Evolutionary conservation across 2,888 invertebrate genomes (phyloP), one percentile per base, ranked within the genome.

Genomic region (Psylliodes chrysocephalus): DNA sequence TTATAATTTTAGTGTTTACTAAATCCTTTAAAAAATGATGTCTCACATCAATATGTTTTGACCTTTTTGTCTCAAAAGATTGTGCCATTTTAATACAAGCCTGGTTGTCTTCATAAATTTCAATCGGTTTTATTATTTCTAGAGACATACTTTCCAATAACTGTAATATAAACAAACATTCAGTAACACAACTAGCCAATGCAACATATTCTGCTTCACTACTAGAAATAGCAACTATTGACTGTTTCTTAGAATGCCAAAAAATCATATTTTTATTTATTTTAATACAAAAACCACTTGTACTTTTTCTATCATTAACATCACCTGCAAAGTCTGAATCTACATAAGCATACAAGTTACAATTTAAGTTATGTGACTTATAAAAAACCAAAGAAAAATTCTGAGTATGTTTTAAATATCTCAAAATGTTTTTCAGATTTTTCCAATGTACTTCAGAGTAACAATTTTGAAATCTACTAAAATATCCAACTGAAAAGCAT

Each of bases 381-480:
- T 33, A 28, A 55, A 51, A 71, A 55, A 42, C 61, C 22, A 68
- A 56, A 52, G 30, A 60, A 57, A 44, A 59, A 33, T 60, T 51
- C 60, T 62, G 25, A 28, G 66, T 70, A 35, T 35, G 15, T 40
- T 28, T 18, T 18, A 44, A 38, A 35, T 61, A 54, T 35, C 25
- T 54, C 7, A 54, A 17, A 30, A 61, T 30, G 47, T 35, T 65
- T 64, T 66, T 67, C 35, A 70, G 51, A 66, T 63, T 33, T 25
- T 57, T 63, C 55, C 60, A 69, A 53, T 69, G 69, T 51, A 59
- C 51, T 35, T 28, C 46, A 7, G 30, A 18, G 49, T 46, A 68
- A 59, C 49, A 52, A 35, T 65, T 71, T 60, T 72, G 72, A 60
- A 67, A 72, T 63, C n/a, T 63, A 47, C 69, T 62, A 30, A 67